Percentiles rank a stretch among this genome's conserved stretches.
phyloP scores from a whole-genome alignment of 2,888 invertebrate species.

The Entomobrya multifasciata region DNA sequence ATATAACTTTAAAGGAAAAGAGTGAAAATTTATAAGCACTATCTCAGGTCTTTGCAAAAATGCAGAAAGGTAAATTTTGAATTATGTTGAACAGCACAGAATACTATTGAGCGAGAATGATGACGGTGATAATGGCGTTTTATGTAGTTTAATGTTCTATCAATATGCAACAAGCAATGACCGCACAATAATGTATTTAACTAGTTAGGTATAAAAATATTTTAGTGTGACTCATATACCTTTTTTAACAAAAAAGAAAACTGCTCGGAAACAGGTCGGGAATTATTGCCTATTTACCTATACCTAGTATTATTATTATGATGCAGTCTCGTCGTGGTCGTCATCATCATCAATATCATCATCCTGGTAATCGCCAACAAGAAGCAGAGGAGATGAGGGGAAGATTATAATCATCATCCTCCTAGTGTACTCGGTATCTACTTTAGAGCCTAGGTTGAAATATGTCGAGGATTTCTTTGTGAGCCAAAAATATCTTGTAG shows the following conservation, averaged over 20 bases:
- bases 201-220: conserved; percentile 33
- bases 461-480: conserved; percentile 69
- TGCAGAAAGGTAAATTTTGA: conserved; percentile 11
- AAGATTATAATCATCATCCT: conserved; percentile 37
- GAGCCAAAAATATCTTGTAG: conserved; percentile 76
- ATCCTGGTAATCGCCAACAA: conserved; percentile 19
- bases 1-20: neutral
- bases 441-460: conserved; percentile 64
- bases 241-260: conserved; percentile 21
- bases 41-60: neutral
- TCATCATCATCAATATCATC: conserved; percentile 12
- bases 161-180: conserved; percentile 43
- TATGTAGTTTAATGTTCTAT: neutral
- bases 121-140: conserved; percentile 3
- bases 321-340: conserved; percentile 34
- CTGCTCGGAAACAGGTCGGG: conserved; percentile 69
- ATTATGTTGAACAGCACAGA: neutral
- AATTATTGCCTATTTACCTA: conserved; percentile 50
- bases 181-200: conserved; percentile 57
- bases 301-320: conserved; percentile 1
- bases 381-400: conserved; percentile 8
- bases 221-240: conserved; percentile 58
- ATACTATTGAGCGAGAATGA: neutral
- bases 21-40: neutral
- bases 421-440: conserved; percentile 58